Base-by-base conservation (phyloP, 2,888 invertebrate species). In the Limnephilus auricula region DNA sequence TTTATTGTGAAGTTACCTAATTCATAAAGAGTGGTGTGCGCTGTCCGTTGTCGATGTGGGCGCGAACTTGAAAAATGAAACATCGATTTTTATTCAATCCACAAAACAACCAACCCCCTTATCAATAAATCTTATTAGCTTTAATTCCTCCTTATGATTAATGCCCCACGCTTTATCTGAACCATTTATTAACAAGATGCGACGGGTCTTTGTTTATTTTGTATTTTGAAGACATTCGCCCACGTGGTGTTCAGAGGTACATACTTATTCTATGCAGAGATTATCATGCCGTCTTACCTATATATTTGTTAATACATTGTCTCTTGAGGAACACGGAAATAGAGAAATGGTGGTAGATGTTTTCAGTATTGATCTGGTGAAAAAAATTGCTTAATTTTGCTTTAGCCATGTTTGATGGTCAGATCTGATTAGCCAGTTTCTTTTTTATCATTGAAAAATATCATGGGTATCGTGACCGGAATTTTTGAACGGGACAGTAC, bases 61-160 rank as follows among this genome's bases (percentile, higher is more conserved):
- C 82, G 32, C 32, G 12, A 30, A 34, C 37, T n/a, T 85, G 85
- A 85, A 85, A 85, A 85, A 85, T 85, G 45, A 85, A 85, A n/a
- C 85, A n/a, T 85, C 85, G 40, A 85, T 82, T 82, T 82, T 82
- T 82, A 32, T 82, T 82, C 31, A 82, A 85, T 85, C 30, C n/a
- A 85, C 34, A 85, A 85, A 45, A 85, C 85, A 85, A 85, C 85
- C 40, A 85, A 65, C 65, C 32, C 86, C 86, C 86, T 86, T 86
- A 86, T 86, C 86, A 86, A 86, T 86, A 86, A 86, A 86, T 86
- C 86, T 86, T 86, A 86, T 86, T 65, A 86, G 65, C 86, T 65
- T 86, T 86, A 86, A 86, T 86, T 65, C 45, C 40, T 85, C 31
- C 85, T 18, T 30, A 65, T 86, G 86, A 86, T 86, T 50, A 32